phyloP scores from a whole-genome alignment of 2,797 vertebrate species.

The Forpus xanthops region DNA sequence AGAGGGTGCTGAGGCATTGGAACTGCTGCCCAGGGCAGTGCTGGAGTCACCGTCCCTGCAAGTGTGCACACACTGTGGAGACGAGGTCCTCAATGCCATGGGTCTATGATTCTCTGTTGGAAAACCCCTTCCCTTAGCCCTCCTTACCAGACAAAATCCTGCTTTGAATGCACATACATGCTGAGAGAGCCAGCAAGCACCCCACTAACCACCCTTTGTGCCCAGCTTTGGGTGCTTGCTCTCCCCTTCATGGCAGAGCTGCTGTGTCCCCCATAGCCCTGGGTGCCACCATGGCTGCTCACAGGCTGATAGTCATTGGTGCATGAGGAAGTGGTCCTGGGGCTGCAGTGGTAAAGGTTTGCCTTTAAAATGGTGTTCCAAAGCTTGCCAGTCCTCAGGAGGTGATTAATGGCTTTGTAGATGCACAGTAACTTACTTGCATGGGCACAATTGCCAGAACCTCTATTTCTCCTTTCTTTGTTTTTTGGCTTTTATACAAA shows the following conservation, averaged over 20 bases:
- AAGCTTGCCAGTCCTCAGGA: not conserved
- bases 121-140: not conserved
- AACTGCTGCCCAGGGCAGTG: too few relatives aligned
- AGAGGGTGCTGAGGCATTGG: too few relatives aligned
- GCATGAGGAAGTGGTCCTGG: too few relatives aligned
- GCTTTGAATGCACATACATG: rapidly evolving
- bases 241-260: not conserved
- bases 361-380: not conserved
- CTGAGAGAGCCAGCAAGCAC: too few relatives aligned
- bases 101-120: too few relatives aligned
- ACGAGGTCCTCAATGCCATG: too few relatives aligned
- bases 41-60: too few relatives aligned
- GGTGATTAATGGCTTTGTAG: not conserved
- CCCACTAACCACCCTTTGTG: rapidly evolving
- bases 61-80: too few relatives aligned
- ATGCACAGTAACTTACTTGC: not conserved
- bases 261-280: rapidly evolving
- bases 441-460: not conserved
- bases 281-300: too few relatives aligned
- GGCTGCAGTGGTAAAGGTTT: not conserved
- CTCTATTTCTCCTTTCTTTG: not conserved
- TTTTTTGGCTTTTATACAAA: not conserved
- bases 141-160: not conserved
- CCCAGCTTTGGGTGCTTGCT: rapidly evolving
- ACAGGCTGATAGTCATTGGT: too few relatives aligned